Conservation (phyloP, 2,888 invertebrate species). For the Brachypalpus laphriformis region DNA sequence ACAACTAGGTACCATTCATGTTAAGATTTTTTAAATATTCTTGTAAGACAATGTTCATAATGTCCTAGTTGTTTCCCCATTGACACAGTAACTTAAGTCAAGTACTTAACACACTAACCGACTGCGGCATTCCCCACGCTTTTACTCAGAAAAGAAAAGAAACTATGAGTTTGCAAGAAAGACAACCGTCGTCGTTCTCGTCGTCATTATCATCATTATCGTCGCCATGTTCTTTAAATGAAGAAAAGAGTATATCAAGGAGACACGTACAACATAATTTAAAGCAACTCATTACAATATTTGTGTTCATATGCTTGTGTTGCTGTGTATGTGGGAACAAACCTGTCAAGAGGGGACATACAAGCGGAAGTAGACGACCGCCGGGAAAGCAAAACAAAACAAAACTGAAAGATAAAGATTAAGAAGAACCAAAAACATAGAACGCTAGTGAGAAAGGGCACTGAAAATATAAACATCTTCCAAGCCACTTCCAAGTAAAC, state of each 20-base stretch:
- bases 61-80: slow-evolving; percentile 57
- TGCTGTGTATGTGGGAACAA: slow-evolving; percentile 10
- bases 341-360: slow-evolving; percentile 22
- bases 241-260: slow-evolving; percentile 40
- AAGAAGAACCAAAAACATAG: slow-evolving; percentile 26
- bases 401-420: slow-evolving; percentile 59
- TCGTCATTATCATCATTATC: slow-evolving; percentile 38
- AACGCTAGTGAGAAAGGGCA: slow-evolving; percentile 1
- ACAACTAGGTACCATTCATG: not conserved
- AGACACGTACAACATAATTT: slow-evolving; percentile 57
- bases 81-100: slow-evolving; percentile 59
- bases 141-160: slow-evolving; percentile 28
- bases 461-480: not conserved
- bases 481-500: not conserved
- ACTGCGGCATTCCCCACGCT: slow-evolving; percentile 37
- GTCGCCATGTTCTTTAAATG: slow-evolving; percentile 31
- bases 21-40: not conserved
- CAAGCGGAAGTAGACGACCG: slow-evolving; percentile 43
- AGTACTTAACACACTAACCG: slow-evolving; percentile 63
- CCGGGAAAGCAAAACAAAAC: slow-evolving; percentile 52
- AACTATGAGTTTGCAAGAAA: slow-evolving; percentile 29
- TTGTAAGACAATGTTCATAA: slow-evolving; percentile 7
- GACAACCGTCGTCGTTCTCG: slow-evolving; percentile 37
- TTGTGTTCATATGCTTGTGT: slow-evolving; percentile 39
- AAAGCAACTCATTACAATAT: slow-evolving; percentile 69